Evolutionary conservation across 1,140 invertebrate genomes (phyloP), one percentile per base, ranked within the genome.

Genomic region (Bombus superbus): DNA sequence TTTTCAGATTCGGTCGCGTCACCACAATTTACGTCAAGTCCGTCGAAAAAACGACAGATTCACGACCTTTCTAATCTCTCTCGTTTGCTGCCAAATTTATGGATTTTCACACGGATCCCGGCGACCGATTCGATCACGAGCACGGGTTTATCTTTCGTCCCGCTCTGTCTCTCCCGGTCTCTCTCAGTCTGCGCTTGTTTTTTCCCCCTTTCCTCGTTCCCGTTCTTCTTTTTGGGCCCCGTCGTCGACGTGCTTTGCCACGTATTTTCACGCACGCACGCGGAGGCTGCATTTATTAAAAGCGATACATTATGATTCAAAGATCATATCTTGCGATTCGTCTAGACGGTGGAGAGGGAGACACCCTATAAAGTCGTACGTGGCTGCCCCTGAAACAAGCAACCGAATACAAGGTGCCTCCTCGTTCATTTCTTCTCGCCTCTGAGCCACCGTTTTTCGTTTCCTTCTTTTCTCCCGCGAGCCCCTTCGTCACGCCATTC

Each of bases 271-370:
- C 88, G 88, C 88, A 83, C 88, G 85, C 90, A 88, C 89, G 85
- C 86, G 89, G 89, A 89, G 92, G 84, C 86, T 90, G 92, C 92
- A 91, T 93, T 94, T 92, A 94, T 94, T 93, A 90, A 92, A 94
- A 93, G 89, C 88, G 93, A 94, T 94, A 94, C 91, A 94, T 94
- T 94, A 94, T 92, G 91, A 94, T 94, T 94, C 93, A 93, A 92
- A 94, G 93, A 95, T 95, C 88, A 92, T 94, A 95, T 94, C 93
- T 94, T 91, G 85, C 90, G 92, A 93, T 93, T 94, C 93, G 93
- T 95, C 93, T 95, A 94, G 94, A 94, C 94, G 82, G 83, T 85
- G 86, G 87, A 89, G 90, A 92, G 92, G 92, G 91, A 92, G 90
- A 91, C 89, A 92, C 91, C 92, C 90, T 94, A 94, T 94, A 93